Conservation (phyloP, 2,888 invertebrate species). For the Caenorhabditis uteleia region DNA sequence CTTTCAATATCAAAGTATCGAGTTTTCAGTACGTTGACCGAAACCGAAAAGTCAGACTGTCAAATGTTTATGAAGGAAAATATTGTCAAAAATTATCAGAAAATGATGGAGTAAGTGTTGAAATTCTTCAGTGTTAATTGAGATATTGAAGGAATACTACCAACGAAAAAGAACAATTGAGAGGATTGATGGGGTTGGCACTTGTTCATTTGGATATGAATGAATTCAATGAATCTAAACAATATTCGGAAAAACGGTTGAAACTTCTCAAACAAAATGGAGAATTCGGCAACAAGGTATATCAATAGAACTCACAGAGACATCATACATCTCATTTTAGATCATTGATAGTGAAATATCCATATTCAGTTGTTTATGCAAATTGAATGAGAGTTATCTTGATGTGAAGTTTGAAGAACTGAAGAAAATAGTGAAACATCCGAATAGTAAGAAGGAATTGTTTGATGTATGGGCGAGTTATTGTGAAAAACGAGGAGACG, state of each 20-base stretch:
- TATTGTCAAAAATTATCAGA: constrained; percentile 20
- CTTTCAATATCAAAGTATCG: background rate
- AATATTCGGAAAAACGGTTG: constrained; percentile 11
- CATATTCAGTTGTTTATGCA: constrained; percentile 21
- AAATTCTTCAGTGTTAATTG: background rate
- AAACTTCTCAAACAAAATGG: constrained; percentile 5
- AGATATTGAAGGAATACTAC: constrained; percentile 10
- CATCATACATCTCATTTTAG: constrained; percentile 5
- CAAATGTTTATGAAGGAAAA: constrained; percentile 5
- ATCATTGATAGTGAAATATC: constrained; percentile 19
- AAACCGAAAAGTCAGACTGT: constrained; percentile 24
- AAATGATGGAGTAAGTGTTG: constrained; percentile 27
- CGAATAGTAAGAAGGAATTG: constrained; percentile 8
- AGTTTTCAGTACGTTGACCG: constrained; percentile 8
- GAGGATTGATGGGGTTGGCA: constrained; percentile 15
- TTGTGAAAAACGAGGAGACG: background rate
- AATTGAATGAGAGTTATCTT: background rate
- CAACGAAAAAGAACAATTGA: constrained; percentile 11
- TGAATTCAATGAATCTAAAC: background rate
- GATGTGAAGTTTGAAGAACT: constrained; percentile 9
- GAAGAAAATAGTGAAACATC: background rate
- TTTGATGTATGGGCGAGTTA: constrained; percentile 20
- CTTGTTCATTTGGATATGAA: constrained; percentile 17
- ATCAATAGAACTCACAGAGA: too few species aligned
- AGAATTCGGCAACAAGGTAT: constrained; percentile 6